A percentile compares a stretch with the other conserved stretches of the same genome.
Evolutionary conservation across 53 echinoderm and acorn worm genomes (phyloP).

Genomic region (Stichopus horrens): DNA sequence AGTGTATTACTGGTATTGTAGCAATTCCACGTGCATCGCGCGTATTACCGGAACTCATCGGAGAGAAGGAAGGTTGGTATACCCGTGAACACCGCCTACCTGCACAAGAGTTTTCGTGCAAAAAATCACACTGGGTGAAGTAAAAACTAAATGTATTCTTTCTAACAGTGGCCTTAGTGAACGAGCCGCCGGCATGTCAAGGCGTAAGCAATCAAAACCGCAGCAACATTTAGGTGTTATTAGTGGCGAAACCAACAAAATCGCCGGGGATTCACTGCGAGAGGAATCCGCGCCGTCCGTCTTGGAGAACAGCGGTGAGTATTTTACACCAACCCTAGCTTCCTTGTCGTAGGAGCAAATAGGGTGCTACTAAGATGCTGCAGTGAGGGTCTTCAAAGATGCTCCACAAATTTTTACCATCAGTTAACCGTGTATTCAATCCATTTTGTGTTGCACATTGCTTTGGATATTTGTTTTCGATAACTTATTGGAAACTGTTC

Average conservation of each 20-base stretch:
- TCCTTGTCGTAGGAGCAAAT: conserved; percentile 9
- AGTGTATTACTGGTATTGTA: conserved; percentile 30
- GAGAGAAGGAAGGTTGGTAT: conserved; percentile 30
- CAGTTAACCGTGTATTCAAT: not conserved
- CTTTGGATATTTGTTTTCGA: not conserved
- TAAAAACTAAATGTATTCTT: conserved; percentile 49
- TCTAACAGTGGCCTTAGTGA: conserved; percentile 42
- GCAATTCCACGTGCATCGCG: conserved; percentile 37
- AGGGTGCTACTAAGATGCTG: not conserved
- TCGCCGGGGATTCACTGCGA: conserved; percentile 34
- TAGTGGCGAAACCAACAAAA: conserved; percentile 48
- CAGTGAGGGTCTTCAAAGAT: conserved; percentile 1
- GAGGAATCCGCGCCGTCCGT: conserved; percentile 36
- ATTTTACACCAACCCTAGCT: not conserved
- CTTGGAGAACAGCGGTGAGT: conserved; percentile 32
- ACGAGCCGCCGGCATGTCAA: conserved; percentile 50
- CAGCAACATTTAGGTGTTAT: conserved; percentile 51
- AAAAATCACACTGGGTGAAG: conserved; percentile 26
- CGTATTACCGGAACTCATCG: conserved; percentile 31
- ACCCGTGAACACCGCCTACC: conserved; percentile 42
- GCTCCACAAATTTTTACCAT: not conserved
- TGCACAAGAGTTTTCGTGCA: conserved; percentile 3
- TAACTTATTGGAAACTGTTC: conserved; percentile 1
- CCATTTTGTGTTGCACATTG: too few species aligned
- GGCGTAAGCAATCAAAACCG: conserved; percentile 51